Evolutionary conservation across 2,113 vertebrate genomes (phyloP), one percentile per base, ranked within the genome.

Genomic region (Semnornis frantzii): DNA sequence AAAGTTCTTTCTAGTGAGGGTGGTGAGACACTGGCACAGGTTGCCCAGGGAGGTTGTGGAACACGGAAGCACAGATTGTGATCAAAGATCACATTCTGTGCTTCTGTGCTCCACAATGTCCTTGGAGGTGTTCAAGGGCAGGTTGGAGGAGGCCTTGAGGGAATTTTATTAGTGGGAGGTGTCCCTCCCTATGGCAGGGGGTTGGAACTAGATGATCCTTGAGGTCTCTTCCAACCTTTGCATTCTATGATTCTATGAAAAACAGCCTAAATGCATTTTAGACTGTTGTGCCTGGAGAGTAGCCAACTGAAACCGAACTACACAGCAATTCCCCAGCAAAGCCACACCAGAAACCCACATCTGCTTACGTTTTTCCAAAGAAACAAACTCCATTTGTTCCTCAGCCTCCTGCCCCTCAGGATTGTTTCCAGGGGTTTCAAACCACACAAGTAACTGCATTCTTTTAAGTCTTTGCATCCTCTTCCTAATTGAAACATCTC

Each of bases 401-500:
- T 92, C 58, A 91, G 73, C 52, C 82, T 94, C 62, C 2, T 37
- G 62, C 80, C 68, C 87, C 81, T 62, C 69, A 92, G 80, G 82
- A 93, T 81, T 92, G 87, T 85, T 93, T 31, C 58, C 25, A 89
- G 70, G 77, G 54, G 73, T 76, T 96, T 95, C 46, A 68, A 77
- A 93, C 95, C 85, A 73, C 73, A 66, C 0, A 1, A 85, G 58
- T 81, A 94, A 96, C 85, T 82, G 58, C 6, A 11, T 59, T 86
- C n/a, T 83, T 91, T 17, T 34, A 82, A 94, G 86, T 84, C 78
- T 93, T 59, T 82, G 52, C 46, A 82, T 87, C 72, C 31, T 89
- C n/a, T 73, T 69, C 81, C 81, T 85, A 90, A 82, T 95, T 97
- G 88, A 91, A 97, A 87, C 34, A 92, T 76, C 70, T 28, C 64